phyloP scores from a whole-genome alignment of 2,888 invertebrate species.

The Uloborus plumipes region DNA sequence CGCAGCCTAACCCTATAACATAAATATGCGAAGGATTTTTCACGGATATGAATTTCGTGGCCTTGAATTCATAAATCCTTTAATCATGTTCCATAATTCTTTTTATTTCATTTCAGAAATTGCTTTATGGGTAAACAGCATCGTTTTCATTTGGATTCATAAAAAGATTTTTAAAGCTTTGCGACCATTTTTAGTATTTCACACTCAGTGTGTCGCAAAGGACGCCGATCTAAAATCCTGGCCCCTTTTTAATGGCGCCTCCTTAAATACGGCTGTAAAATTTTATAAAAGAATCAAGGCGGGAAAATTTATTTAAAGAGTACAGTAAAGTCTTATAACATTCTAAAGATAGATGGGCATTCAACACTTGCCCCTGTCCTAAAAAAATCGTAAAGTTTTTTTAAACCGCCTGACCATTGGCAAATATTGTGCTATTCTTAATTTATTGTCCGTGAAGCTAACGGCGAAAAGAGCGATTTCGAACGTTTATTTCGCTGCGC shows the following conservation, averaged over 20 bases:
- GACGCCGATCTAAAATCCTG: too few species aligned
- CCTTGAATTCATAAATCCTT: too few species aligned
- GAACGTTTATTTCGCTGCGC: too few species aligned
- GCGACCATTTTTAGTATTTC: slow-evolving; percentile 10
- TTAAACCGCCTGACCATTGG: slow-evolving; percentile 40
- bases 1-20: too few species aligned
- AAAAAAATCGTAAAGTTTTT: slow-evolving; percentile 57
- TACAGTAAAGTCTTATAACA: slow-evolving; percentile 37
- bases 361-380: slow-evolving; percentile 4
- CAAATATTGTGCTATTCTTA: slow-evolving; percentile 51
- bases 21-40: too few species aligned
- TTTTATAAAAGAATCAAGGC: slow-evolving; percentile 25
- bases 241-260: slow-evolving; percentile 20
- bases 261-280: slow-evolving; percentile 47
- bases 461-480: slow-evolving; percentile 4
- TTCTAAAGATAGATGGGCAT: slow-evolving; percentile 6
- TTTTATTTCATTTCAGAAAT: too few species aligned
- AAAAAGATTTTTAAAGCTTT: too few species aligned
- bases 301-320: slow-evolving; percentile 57
- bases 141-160: too few species aligned
- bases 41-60: too few species aligned
- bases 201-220: too few species aligned
- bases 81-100: too few species aligned
- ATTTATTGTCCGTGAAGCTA: slow-evolving; percentile 48
- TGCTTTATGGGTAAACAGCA: too few species aligned